Base-by-base conservation (phyloP, 2,888 invertebrate species). In the Dasypolia templi region DNA sequence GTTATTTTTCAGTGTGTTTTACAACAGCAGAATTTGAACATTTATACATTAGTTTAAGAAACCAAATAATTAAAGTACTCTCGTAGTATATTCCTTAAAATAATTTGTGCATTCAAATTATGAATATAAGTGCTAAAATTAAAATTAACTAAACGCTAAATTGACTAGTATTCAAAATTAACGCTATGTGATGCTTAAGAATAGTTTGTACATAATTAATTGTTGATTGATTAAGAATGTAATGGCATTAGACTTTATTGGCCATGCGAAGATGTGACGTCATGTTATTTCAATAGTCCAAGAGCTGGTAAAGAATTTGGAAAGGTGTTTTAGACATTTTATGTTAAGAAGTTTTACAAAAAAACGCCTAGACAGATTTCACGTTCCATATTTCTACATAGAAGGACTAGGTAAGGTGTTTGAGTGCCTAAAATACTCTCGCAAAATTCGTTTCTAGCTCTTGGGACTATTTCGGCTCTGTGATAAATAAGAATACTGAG, bases 131-230 rank as follows among this genome's bases (percentile, higher is more conserved):
- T 77, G 66, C 68, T 82, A 87, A 86, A n/a, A 81, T 72, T 74
- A 87, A 82, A 84, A 82, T 83, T 75, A 86, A 87, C 78, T 87
- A 88, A 89, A 89, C 83, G 74, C 88, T 85, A 84, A 46, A 69
- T 86, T 91, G 91, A 91, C 91, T 91, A 91, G 90, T 79, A 87
- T 80, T 86, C 83, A 83, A 85, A 87, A 85, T 79, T 90, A 87
- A 87, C 49, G 29, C 85, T 84, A 89, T 83, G 81, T 83, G 75
- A 85, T 72, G 72, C 83, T 86, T 87, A 87, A 59, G 67, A 82
- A 87, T 90, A 91, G 74, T 91, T 91, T 91, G 91, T 90, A 91
- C 90, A 88, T 86, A 80, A 55, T 51, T n/a, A 73, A 81, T 85
- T 82, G 81, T 83, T 74, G 77, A 83, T 82, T 84, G 79, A 82